Evolutionary conservation across 2,113 vertebrate genomes (phyloP), one percentile per base, ranked within the genome.

Genomic region (Calidris pugnax): DNA sequence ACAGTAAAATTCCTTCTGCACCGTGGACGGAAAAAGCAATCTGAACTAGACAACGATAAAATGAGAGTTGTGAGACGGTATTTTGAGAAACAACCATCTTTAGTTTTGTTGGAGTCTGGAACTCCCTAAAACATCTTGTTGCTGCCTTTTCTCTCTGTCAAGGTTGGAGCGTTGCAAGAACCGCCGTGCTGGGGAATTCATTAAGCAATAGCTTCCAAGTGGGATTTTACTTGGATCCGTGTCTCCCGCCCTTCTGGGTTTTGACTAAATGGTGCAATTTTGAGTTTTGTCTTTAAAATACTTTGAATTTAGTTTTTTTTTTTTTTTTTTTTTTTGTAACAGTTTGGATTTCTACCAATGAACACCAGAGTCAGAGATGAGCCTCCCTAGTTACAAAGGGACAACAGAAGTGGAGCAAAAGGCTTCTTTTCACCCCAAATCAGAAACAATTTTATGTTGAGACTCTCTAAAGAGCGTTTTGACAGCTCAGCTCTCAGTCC

Each of bases 1-100:
- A 64, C 39, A 87, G 48, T 90, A 85, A 94, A 96, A 92, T n/a
- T 78, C 89, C 84, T 82, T 79, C 48, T 89, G 64, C 7, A 14
- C 51, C 51, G 13, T 3, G 26, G 20, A 78, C 66, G 48, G 83
- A 39, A 95, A 94, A 24, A 83, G 48, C 66, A 63, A 18, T 30
- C 68, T 76, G 68, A 94, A 32, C 27, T 62, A 81, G 68, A 67
- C 41, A 85, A 78, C 6, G 30, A n/a, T 47, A 74, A 89, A 94
- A 92, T 12, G 47, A 79, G 47, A 79, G 47, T 17, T 84, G 77
- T 17, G 30, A 84, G 55, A 33, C 63, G 57, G 39, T 43, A 20
- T 67, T 45, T 53, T 35, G 45, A 92, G 69, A 81, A 91, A 72
- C 33, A 47, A 18, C 6, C 62, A 3, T 71, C 30, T 67, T 39